These are phyloP conservation scores for Leptothorax acervorum DNA, from an alignment of 2,888 invertebrate genomes.

Conservation along the genomic window DNA sequence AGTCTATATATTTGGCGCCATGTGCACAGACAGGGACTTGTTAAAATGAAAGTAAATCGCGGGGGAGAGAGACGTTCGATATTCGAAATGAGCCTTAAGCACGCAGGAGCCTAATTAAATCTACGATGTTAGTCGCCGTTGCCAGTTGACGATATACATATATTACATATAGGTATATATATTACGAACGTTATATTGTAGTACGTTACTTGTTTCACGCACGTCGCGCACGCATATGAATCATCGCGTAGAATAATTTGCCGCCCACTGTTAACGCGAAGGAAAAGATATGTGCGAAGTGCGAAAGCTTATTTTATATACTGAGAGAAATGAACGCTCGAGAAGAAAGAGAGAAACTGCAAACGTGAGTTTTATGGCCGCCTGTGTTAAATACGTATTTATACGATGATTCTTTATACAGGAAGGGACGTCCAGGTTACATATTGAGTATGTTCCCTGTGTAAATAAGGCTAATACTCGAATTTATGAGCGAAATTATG, in stretches of 20 bases:
- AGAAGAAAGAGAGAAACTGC: neutral
- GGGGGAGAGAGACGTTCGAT: conserved; percentile 12
- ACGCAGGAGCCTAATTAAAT: conserved; percentile 30
- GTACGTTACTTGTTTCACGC: conserved; percentile 49
- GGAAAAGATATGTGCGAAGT: neutral
- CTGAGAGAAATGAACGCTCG: neutral
- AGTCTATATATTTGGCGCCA: conserved; percentile 56
- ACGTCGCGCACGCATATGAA: conserved; percentile 20
- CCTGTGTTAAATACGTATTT: conserved; percentile 36
- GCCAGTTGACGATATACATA: neutral
- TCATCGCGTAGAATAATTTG: conserved; percentile 23
- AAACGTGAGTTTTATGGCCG: neutral
- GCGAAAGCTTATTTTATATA: conserved; percentile 20
- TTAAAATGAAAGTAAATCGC: conserved; percentile 32
- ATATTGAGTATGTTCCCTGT: conserved; percentile 13
- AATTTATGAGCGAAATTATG: conserved; percentile 11
- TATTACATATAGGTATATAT: conserved; percentile 6
- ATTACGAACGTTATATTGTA: conserved; percentile 43
- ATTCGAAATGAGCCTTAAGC: conserved; percentile 39
- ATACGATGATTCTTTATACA: conserved; percentile 28
- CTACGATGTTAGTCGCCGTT: conserved; percentile 27
- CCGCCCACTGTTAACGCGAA: conserved; percentile 6
- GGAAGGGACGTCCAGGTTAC: neutral
- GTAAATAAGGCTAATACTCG: conserved; percentile 17
- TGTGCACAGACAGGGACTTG: conserved; percentile 42